A percentile compares a stretch with the other conserved stretches of the same genome.
Conservation (phyloP, 1,140 invertebrate genomes). For the Bombus superbus region DNA sequence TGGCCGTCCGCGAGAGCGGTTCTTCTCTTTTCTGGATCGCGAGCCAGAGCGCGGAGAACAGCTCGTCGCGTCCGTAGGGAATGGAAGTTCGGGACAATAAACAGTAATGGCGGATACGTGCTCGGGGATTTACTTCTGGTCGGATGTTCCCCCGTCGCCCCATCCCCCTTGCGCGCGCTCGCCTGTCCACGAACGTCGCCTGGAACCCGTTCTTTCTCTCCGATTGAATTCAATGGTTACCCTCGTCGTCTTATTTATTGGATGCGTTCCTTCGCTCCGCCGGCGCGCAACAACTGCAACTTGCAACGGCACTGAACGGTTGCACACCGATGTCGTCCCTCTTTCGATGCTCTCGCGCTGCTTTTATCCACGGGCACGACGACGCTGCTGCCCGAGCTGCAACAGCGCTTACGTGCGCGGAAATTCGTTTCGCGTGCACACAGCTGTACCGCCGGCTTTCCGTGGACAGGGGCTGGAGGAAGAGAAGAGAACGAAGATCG, state of each 20-base stretch:
- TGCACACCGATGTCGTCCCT: slow-evolving; percentile 25
- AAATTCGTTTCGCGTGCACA: slow-evolving; percentile 38
- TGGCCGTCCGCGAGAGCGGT: slow-evolving; percentile 42
- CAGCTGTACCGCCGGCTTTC: background rate
- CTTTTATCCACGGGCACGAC: slow-evolving; percentile 4
- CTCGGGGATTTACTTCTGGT: slow-evolving; percentile 70
- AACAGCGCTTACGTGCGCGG: slow-evolving; percentile 35
- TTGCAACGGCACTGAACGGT: slow-evolving; percentile 44
- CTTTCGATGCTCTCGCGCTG: background rate
- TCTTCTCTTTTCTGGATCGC: slow-evolving; percentile 54
- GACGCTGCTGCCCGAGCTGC: too few species aligned
- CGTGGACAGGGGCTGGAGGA: background rate
- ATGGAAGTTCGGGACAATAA: slow-evolving; percentile 79
- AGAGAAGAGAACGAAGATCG: background rate
- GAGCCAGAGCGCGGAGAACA: slow-evolving; percentile 1
- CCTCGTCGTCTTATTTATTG: slow-evolving; percentile 80
- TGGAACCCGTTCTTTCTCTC: slow-evolving; percentile 74
- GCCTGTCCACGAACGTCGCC: slow-evolving; percentile 53
- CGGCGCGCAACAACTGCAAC: slow-evolving; percentile 65
- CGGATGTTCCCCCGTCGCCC: slow-evolving; percentile 9
- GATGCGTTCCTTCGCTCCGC: slow-evolving; percentile 71
- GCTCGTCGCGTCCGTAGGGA: slow-evolving; percentile 59
- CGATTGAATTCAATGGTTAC: slow-evolving; percentile 81
- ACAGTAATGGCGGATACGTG: slow-evolving; percentile 76
- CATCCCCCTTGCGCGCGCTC: background rate